These are phyloP conservation scores for Synanthedon formicaeformis DNA, from an alignment of 2,888 invertebrate species.

Conservation along the genomic window DNA sequence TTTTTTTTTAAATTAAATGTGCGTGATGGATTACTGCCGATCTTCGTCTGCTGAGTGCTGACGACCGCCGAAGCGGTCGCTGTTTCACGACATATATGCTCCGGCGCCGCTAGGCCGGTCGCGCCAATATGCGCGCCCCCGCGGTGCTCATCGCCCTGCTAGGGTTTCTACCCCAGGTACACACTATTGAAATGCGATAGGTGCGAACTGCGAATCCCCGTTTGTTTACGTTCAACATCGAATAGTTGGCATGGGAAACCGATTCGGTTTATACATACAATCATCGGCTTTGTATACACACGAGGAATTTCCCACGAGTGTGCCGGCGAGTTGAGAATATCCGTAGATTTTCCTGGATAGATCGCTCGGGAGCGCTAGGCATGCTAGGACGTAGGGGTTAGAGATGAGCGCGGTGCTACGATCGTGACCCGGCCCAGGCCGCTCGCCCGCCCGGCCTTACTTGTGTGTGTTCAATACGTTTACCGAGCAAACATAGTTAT, in stretches of 20 bases:
- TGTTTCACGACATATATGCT: conserved; percentile 45
- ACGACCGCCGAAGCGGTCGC: conserved; percentile 32
- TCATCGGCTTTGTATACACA: conserved; percentile 20
- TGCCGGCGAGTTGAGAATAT: conserved; percentile 23
- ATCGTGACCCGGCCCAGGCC: conserved; percentile 59
- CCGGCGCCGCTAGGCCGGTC: conserved; percentile 66
- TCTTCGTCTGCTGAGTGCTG: conserved; percentile 46
- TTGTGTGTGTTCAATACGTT: conserved; percentile 60
- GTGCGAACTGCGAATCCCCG: conserved; percentile 47
- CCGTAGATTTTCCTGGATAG: conserved; percentile 61
- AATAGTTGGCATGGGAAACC: not conserved
- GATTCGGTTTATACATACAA: not conserved
- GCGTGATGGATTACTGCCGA: conserved; percentile 67
- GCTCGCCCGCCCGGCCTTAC: conserved; percentile 35
- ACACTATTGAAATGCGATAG: conserved; percentile 28
- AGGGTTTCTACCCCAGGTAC: conserved; percentile 71
- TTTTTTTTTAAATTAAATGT: conserved; percentile 26
- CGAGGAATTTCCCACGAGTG: conserved; percentile 62
- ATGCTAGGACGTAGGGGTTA: conserved; percentile 18
- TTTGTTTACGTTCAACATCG: conserved; percentile 38
- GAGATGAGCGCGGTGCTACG: conserved; percentile 7
- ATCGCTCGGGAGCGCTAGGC: conserved; percentile 44
- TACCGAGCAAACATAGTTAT: conserved; percentile 63
- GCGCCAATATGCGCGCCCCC: conserved; percentile 69
- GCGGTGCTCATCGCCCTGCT: conserved; percentile 68